Percentiles rank a stretch among this genome's conserved stretches.
These are phyloP conservation scores for Drosophila quinaria DNA, from an alignment of 2,888 invertebrate species.

Conservation along the genomic window DNA sequence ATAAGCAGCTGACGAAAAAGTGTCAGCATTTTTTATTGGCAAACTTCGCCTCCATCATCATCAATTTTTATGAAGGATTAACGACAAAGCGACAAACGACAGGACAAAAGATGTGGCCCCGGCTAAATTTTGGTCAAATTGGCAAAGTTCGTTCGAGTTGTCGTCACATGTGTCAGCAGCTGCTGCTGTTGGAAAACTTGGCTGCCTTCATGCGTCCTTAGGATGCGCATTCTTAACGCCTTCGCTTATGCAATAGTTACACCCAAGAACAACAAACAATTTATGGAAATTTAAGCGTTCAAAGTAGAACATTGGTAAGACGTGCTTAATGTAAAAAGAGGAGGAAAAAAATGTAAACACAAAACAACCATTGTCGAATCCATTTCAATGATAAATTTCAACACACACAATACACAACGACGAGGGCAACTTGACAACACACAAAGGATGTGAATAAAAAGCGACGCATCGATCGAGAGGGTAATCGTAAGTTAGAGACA, in stretches of 20 bases:
- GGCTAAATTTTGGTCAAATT: conserved; percentile 54
- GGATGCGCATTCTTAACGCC: conserved; percentile 36
- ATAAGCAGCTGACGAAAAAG: conserved; percentile 66
- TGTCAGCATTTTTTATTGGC: conserved; percentile 63
- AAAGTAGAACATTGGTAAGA: conserved; percentile 51
- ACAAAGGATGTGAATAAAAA: conserved; percentile 25
- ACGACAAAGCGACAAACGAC: conserved; percentile 47
- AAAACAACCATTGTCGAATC: conserved; percentile 55
- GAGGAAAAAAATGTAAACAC: conserved; percentile 10
- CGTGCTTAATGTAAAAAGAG: conserved; percentile 56
- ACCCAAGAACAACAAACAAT: conserved; percentile 58
- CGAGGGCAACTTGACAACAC: conserved; percentile 28
- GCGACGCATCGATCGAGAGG: conserved; percentile 27
- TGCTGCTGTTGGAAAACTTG: conserved; percentile 48
- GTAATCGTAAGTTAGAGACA: conserved; percentile 9
- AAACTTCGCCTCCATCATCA: conserved; percentile 72
- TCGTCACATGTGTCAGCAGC: conserved; percentile 65
- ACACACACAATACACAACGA: conserved; percentile 28
- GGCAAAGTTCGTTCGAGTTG: conserved; percentile 59
- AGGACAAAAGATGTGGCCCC: conserved; percentile 40
- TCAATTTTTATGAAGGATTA: conserved; percentile 81
- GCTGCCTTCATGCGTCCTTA: conserved; percentile 45
- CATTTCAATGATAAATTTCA: conserved; percentile 73
- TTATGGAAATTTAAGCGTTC: conserved; percentile 73
- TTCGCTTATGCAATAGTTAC: conserved; percentile 62